These are phyloP conservation scores for Plemyria rubiginata DNA, from an alignment of 2,888 invertebrate genomes.

Conservation along the genomic window DNA sequence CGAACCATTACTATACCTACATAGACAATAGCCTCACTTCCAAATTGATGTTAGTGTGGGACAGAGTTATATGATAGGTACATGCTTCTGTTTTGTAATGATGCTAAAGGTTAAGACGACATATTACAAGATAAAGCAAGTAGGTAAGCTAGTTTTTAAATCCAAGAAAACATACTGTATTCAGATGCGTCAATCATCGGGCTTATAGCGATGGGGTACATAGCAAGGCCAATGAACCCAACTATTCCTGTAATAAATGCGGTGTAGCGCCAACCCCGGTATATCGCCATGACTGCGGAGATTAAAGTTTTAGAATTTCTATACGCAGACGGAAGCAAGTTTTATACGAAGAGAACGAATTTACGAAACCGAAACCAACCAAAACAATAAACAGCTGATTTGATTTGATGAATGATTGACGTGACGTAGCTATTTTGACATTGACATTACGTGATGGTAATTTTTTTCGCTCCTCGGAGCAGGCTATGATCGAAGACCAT, in stretches of 20 bases:
- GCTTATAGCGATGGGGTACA: conserved; percentile 86
- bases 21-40: no score
- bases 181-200: conserved; percentile 87
- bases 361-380: background rate
- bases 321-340: background rate
- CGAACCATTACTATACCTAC: no score
- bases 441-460: background rate
- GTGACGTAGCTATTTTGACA: background rate
- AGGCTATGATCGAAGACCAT: no score
- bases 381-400: conserved; percentile 4
- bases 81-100: no score
- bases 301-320: background rate
- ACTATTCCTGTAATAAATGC: conserved; percentile 83
- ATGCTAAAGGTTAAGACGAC: background rate
- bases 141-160: background rate
- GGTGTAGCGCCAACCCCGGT: conserved; percentile 80
- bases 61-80: no score
- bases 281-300: conserved; percentile 48
- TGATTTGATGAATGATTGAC: background rate
- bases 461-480: no score
- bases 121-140: background rate
- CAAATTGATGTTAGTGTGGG: no score
- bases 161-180: conserved; percentile 83
- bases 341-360: no score
- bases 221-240: conserved; percentile 78